Conservation (phyloP, 2,797 vertebrate genomes). For the Hoplostethus mediterraneus region DNA sequence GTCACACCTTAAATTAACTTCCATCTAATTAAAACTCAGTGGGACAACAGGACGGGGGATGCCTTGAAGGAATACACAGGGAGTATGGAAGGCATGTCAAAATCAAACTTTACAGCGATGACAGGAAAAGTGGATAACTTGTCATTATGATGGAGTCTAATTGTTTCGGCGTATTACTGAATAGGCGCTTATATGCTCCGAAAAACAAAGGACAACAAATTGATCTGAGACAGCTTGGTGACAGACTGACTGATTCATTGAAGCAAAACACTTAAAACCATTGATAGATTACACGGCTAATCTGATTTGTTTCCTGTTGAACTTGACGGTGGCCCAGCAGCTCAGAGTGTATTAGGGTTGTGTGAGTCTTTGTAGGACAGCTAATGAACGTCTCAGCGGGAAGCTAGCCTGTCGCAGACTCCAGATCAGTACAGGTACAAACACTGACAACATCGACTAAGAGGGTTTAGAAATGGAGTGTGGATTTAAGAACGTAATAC, state of each 20-base stretch:
- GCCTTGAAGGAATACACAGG: no score
- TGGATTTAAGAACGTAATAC: background rate
- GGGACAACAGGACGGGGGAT: background rate
- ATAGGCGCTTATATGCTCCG: slow-evolving; percentile 24
- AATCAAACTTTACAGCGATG: background rate
- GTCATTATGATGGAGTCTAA: slow-evolving; percentile 2
- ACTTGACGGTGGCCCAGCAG: slow-evolving; percentile 59
- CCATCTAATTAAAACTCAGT: slow-evolving; percentile 51
- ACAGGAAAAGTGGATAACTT: background rate
- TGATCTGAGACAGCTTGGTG: slow-evolving; percentile 52
- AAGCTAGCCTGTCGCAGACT: slow-evolving; percentile 22
- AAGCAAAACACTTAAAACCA: slow-evolving; percentile 60
- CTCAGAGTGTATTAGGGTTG: slow-evolving; percentile 48
- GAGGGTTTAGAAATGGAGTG: slow-evolving; percentile 19
- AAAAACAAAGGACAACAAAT: slow-evolving; percentile 55
- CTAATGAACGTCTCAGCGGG: slow-evolving; percentile 52
- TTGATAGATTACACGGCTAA: slow-evolving; percentile 68
- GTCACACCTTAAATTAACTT: slow-evolving; percentile 59
- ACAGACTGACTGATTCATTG: slow-evolving; percentile 43
- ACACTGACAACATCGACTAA: slow-evolving; percentile 20
- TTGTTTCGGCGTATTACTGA: slow-evolving; percentile 13
- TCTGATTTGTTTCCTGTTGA: slow-evolving; percentile 74
- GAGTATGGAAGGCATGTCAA: background rate
- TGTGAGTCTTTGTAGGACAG: slow-evolving; percentile 46
- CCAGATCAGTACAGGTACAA: slow-evolving; percentile 36